Base-by-base conservation (phyloP, 2,888 invertebrate genomes). In the Tipula confusa region DNA sequence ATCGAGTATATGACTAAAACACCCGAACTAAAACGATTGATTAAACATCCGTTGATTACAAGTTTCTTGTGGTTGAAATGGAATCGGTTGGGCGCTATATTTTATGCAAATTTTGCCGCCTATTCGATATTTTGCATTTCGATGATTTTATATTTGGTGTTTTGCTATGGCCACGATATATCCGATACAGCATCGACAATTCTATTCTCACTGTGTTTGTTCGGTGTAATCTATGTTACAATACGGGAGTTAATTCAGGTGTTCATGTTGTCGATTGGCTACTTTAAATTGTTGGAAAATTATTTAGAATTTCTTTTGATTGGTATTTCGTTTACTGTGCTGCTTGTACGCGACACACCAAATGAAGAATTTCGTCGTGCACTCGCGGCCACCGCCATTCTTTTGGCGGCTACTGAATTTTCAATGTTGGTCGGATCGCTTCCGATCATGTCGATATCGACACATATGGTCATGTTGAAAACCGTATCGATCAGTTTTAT, bases 41-140 rank as follows among this genome's bases (percentile, higher is more conserved):
- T 96, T 18, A 94, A 93, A 86, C 96, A 96, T 90, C 96, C 96
- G 0, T 91, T 96, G 0, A 92, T 96, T 82, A 94, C 95, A 0
- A 95, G 95, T 86, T 96, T 96, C 86, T 89, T 96, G 3, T 94
- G 94, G 86, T 90, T 96, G 84, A 96, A 96, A 88, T 96, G 96
- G 95, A 93, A 80, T 29, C 29, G 80, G 3, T 29, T 80, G 18
- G 82, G 82, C 18, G 6, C 91, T 7, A 31, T 31, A 31, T 31
- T 31, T 31, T 31, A 31, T 31, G 31, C 31, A 31, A 31, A 31
- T 31, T 31, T 31, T 31, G 31, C 3, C 31, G 31, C 7, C 7
- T 31, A 7, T 31, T 31, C 31, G 3, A 31, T 93, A 0, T 93
- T 95, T 86, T 94, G 94, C 88, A 85, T 93, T 9, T 91, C 93